Evolutionary conservation across 2,888 invertebrate species (phyloP), one percentile per base, ranked within the genome.

Genomic region (Phasia obesa): DNA sequence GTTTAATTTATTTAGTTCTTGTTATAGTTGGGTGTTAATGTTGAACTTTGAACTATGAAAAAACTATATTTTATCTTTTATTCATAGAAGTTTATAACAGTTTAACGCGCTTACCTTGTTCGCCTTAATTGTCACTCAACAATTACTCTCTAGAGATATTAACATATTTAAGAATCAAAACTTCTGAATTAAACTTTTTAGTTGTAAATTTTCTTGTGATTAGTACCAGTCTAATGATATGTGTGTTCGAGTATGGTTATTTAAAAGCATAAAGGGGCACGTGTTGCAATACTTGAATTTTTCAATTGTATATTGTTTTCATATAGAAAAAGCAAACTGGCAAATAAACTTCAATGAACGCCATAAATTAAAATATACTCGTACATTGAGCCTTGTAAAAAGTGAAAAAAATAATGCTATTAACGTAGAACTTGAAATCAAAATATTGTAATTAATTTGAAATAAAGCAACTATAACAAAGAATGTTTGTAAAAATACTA

Each of bases 271-370:
- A 44, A 75, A 44, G 59, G 62, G 71, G 67, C 81, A 81, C 81
- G 71, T 81, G 81, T 81, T 81, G 60, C 76, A 76, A 60, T 60
- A 71, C 31, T 44, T 60, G 21, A 75, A 57, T 23, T 19, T 65
- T 67, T 65, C 57, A 47, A 65, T 65, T 38, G 15, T 42, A 27
- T 21, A n/a, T 27, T 57, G 49, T 59, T 49, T 53, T 25, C 17
- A 23, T 21, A 51, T 47, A 7, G 13, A 57, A 19, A 38, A 35
- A 27, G 53, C 15, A 55, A 65, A 38, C 13, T 53, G 25, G n/a
- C 21, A 59, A 71, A 71, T 51, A 51, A 60, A 60, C 17, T 42
- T 21, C 73, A 73, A 27, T 73, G 27, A 19, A 27, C n/a, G 42
- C 19, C 27, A 42, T 21, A 42, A 53, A 53, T 19, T 62, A n/a